Base-by-base conservation (phyloP, 1,140 invertebrate species). In the Dendroctonus valens region DNA sequence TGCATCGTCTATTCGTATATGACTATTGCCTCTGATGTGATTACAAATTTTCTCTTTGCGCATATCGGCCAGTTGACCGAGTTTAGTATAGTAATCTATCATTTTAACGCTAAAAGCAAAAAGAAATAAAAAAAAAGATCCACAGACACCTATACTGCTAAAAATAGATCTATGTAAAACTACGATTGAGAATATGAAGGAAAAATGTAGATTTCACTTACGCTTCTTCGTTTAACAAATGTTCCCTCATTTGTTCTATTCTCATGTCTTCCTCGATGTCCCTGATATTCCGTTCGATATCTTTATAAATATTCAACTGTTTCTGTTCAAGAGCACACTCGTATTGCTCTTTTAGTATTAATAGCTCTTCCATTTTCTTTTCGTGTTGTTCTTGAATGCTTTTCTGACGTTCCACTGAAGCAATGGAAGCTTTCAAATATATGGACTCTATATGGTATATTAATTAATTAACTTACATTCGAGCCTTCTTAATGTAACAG, bases 191-290 rank as follows among this genome's bases (percentile, higher is more conserved):
- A 46, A 46, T 12, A 46, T 46, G 44, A 14, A 11, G 44, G 4
- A 46, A 46, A 14, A 14, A 0, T 9, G 9, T 46, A 9, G 44
- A 46, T 46, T 46, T 46, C 44, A 73, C 72, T 73, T 73, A 77
- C 76, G 75, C 69, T 70, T 77, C 75, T 63, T 75, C 68, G 11
- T 72, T 44, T 14, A 77, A 67, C 39, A 77, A 48, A 55, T 73
- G 69, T 51, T 75, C 61, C 41, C 72, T 63, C 54, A 69, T 65
- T 41, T 68, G 61, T 60, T 76, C 70, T 7, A 73, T 72, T 46
- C 59, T 54, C 15, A 75, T 46, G 53, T 72, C 59, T 52, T 70
- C 69, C 62, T 74, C 49, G 4, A 70, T 69, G 11, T 52, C 55
- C 67, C 67, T 66, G 8, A 76, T 74, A 44, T 76, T 72, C 9